Conservation (phyloP, 2,113 vertebrate genomes). For the Halcyon senegalensis region DNA sequence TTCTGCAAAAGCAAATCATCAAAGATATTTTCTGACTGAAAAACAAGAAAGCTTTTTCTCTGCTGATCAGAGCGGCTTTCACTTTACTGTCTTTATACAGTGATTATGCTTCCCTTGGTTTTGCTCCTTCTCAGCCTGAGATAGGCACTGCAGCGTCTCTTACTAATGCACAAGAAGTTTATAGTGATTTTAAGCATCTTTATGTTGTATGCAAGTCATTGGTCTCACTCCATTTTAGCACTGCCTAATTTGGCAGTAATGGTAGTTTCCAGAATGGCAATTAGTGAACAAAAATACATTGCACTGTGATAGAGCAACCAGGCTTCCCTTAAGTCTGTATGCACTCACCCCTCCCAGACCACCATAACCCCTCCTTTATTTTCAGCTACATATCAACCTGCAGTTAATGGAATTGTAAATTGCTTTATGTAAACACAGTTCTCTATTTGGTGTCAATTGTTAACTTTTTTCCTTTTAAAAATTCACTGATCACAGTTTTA, state of each 20-base stretch:
- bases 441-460: slow-evolving; percentile 31
- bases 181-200: slow-evolving; percentile 50
- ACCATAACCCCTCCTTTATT: neutral
- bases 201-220: slow-evolving; percentile 9
- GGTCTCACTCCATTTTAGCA: slow-evolving; percentile 23
- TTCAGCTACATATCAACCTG: slow-evolving; percentile 3
- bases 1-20: neutral
- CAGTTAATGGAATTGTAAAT: slow-evolving; percentile 21
- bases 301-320: slow-evolving; percentile 40
- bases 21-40: neutral
- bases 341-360: too few relatives aligned
- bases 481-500: neutral
- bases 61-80: neutral
- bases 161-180: neutral
- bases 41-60: neutral
- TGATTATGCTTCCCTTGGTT: neutral
- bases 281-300: slow-evolving; percentile 66
- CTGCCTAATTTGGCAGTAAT: slow-evolving; percentile 41
- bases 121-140: neutral
- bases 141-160: neutral
- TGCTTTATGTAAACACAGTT: slow-evolving; percentile 35
- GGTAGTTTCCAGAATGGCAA: slow-evolving; percentile 53
- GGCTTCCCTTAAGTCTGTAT: slow-evolving; percentile 31
- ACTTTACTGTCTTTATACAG: neutral
- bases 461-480: slow-evolving; percentile 37